phyloP scores from a whole-genome alignment of 1,140 invertebrate genomes.

The Leptinotarsa defecta region DNA sequence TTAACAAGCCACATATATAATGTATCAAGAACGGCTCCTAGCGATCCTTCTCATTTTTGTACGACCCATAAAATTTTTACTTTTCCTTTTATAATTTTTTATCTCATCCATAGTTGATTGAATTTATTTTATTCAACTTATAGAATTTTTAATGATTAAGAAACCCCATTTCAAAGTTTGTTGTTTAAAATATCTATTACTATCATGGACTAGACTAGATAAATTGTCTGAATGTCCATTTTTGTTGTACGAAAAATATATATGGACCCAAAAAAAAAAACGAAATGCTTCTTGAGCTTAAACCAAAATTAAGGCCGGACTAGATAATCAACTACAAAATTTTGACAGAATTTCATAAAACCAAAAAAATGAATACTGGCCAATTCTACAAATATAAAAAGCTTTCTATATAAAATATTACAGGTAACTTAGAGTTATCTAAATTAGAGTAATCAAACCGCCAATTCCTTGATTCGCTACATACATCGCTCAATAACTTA shows the following conservation, averaged over 20 bases:
- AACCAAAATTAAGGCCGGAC: not conserved
- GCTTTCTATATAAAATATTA: conserved; percentile 12
- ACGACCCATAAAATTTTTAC: no score
- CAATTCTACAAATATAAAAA: conserved; percentile 7
- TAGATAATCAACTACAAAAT: not conserved
- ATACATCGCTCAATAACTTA: conserved; percentile 19
- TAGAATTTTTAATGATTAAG: no score
- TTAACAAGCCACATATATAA: no score
- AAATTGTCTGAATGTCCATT: no score
- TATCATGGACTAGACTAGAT: no score
- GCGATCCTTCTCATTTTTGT: no score
- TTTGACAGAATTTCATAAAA: not conserved
- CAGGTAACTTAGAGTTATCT: conserved; percentile 20
- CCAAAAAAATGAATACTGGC: conserved; percentile 18
- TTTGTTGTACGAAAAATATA: not conserved
- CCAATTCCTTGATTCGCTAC: conserved; percentile 20
- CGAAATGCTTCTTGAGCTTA: not conserved
- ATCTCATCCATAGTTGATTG: no score
- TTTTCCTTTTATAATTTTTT: no score
- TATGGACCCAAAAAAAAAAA: not conserved
- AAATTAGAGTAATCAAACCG: not conserved
- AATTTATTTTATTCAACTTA: no score
- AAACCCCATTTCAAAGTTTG: no score
- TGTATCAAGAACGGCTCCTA: no score
- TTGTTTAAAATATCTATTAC: no score